Evolutionary conservation across 2,113 vertebrate genomes (phyloP).

Genomic region (Monopterus albus): DNA sequence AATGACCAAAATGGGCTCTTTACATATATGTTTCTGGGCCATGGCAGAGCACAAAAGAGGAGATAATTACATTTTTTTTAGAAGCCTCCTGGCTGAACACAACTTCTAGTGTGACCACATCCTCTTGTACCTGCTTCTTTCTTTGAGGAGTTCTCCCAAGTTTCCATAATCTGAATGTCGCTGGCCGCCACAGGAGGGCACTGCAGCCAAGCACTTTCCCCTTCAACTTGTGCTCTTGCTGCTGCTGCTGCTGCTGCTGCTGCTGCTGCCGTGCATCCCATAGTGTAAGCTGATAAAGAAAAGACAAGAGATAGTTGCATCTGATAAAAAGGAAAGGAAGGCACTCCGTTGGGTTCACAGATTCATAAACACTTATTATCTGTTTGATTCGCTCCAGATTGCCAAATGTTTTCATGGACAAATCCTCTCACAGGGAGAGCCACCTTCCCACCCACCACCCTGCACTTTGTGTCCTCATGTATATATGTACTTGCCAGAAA

Average conservation of each 20-base stretch:
- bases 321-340: constrained; percentile 71
- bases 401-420: constrained; percentile 79
- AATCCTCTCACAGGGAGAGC: constrained; percentile 78
- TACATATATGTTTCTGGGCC: neutral
- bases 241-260: constrained; percentile 45
- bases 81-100: neutral
- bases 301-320: constrained; percentile 69
- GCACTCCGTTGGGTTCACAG: constrained; percentile 75
- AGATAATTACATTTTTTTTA: neutral
- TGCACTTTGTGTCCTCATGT: constrained; percentile 74
- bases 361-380: constrained; percentile 86
- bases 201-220: constrained; percentile 79
- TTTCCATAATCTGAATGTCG: constrained; percentile 18
- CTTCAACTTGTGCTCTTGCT: neutral
- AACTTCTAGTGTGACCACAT: neutral
- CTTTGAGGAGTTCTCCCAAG: constrained; percentile 30
- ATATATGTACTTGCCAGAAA: constrained; percentile 68
- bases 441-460: constrained; percentile 21
- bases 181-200: constrained; percentile 80
- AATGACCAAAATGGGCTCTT: neutral
- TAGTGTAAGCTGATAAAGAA: constrained; percentile 73
- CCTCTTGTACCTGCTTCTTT: neutral
- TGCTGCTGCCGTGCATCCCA: constrained; percentile 66
- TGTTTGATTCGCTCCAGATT: constrained; percentile 82
- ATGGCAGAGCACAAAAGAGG: neutral